phyloP scores from a whole-genome alignment of 2,888 invertebrate genomes.

The Ochropleura plecta region DNA sequence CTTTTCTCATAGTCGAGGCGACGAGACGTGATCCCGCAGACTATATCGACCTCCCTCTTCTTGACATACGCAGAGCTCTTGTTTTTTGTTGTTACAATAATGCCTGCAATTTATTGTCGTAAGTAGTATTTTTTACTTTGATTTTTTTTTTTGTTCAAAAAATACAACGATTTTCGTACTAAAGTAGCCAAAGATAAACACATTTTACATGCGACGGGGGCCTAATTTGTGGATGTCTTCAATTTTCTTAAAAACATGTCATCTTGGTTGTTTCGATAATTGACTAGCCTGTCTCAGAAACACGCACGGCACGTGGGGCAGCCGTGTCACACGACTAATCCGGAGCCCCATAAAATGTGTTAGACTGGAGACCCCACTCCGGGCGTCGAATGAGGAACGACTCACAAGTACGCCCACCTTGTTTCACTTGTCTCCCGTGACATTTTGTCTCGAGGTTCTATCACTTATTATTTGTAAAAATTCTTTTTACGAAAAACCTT shows the following conservation, averaged over 20 bases:
- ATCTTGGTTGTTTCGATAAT: constrained; percentile 36
- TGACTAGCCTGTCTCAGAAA: constrained; percentile 34
- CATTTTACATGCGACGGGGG: constrained; percentile 23
- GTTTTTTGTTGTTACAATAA: constrained; percentile 39
- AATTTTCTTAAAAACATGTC: constrained; percentile 42
- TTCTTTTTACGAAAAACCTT: constrained; percentile 32
- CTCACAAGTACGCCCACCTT: constrained; percentile 66
- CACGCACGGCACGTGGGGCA: constrained; percentile 41
- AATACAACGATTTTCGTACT: neutral
- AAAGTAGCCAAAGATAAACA: constrained; percentile 20
- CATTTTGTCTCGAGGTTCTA: constrained; percentile 45
- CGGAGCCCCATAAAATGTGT: constrained; percentile 74
- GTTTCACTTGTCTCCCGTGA: constrained; percentile 63
- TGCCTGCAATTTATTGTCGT: constrained; percentile 34
- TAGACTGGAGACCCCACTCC: constrained; percentile 66
- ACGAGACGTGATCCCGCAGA: constrained; percentile 76
- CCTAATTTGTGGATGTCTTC: constrained; percentile 30
- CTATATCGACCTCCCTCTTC: constrained; percentile 63
- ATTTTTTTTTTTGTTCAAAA: neutral
- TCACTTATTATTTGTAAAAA: constrained; percentile 52
- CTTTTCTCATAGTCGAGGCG: constrained; percentile 84
- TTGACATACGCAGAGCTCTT: constrained; percentile 35
- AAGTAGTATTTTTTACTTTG: constrained; percentile 8
- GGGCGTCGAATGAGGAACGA: constrained; percentile 71
- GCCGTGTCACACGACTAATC: constrained; percentile 58